These are phyloP conservation scores for Tubulanus polymorphus DNA, from an alignment of 2,888 invertebrate species.

Conservation along the genomic window DNA sequence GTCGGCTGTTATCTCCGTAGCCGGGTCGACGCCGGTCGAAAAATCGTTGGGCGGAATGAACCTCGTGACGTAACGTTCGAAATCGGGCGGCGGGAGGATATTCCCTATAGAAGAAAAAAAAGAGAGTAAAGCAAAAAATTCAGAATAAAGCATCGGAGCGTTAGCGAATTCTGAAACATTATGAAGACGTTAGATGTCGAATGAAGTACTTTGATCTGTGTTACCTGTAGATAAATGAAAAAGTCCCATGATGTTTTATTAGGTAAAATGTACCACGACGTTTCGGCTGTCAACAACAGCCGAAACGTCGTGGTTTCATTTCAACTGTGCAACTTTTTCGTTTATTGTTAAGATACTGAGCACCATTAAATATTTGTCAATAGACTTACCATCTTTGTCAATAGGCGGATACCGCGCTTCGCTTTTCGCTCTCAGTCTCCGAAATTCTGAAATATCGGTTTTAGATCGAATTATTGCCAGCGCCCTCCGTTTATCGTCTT, in stretches of 20 bases:
- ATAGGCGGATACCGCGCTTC: conserved; percentile 49
- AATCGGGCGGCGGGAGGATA: conserved; percentile 48
- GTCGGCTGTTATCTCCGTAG: conserved; percentile 21
- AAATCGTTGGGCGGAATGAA: conserved; percentile 36
- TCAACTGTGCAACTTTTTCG: neutral
- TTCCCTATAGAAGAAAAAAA: conserved; percentile 32
- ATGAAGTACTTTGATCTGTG: neutral
- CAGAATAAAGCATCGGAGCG: neutral
- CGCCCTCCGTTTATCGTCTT: conserved; percentile 34
- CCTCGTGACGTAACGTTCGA: conserved; percentile 40
- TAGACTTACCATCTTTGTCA: conserved; percentile 38
- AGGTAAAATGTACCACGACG: no score
- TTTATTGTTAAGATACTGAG: conserved; percentile 4
- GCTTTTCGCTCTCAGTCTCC: conserved; percentile 34
- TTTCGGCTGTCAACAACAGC: no score
- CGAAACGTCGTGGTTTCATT: no score
- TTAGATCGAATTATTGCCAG: conserved; percentile 37
- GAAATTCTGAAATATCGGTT: conserved; percentile 38
- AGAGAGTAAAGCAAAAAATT: neutral
- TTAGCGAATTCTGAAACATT: neutral
- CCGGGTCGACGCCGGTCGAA: conserved; percentile 32
- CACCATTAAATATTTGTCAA: neutral
- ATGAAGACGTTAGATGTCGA: no score
- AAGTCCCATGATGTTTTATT: no score
- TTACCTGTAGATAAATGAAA: no score